Evolutionary conservation across 1,140 invertebrate genomes (phyloP).

Genomic region (Maniola jurtina): DNA sequence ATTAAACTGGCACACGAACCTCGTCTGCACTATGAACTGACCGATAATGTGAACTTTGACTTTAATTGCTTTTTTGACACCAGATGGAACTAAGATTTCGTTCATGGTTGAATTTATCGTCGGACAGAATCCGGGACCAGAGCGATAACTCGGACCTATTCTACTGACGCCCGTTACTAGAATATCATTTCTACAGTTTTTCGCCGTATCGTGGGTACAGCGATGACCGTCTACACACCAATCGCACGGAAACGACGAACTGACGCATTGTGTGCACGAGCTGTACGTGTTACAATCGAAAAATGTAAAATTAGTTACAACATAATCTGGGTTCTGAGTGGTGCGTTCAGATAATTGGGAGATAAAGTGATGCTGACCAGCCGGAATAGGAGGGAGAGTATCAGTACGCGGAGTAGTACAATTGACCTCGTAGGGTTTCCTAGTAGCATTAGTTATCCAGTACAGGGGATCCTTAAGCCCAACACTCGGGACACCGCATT

Average conservation of each 20-base stretch:
- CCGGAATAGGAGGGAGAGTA: conserved; percentile 92
- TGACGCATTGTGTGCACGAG: conserved; percentile 96
- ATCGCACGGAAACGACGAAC: conserved; percentile 95
- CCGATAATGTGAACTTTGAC: conserved; percentile 97
- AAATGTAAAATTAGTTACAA: conserved; percentile 97
- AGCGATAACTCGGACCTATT: conserved; percentile 94
- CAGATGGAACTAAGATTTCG: conserved; percentile 94
- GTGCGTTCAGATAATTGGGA: conserved; percentile 96
- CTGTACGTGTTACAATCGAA: conserved; percentile 98
- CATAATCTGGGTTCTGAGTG: conserved; percentile 93
- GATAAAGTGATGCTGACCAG: conserved; percentile 96
- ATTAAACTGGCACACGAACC: conserved; percentile 97
- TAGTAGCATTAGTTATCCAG: too few relatives aligned
- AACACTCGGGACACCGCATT: conserved; percentile 89
- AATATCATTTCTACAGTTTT: conserved; percentile 96
- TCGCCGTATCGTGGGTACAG: conserved; percentile 96
- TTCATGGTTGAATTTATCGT: conserved; percentile 94
- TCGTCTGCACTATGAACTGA: conserved; percentile 95
- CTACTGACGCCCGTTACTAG: conserved; percentile 95
- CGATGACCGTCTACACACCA: conserved; percentile 99
- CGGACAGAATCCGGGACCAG: conserved; percentile 95
- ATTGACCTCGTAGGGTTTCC: conserved; percentile 92
- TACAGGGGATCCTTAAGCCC: too few relatives aligned
- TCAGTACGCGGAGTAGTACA: conserved; percentile 97
- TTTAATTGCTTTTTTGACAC: conserved; percentile 92